These are phyloP conservation scores for Pelvicachromis taeniatus DNA, from an alignment of 2,113 vertebrate genomes.

Conservation along the genomic window DNA sequence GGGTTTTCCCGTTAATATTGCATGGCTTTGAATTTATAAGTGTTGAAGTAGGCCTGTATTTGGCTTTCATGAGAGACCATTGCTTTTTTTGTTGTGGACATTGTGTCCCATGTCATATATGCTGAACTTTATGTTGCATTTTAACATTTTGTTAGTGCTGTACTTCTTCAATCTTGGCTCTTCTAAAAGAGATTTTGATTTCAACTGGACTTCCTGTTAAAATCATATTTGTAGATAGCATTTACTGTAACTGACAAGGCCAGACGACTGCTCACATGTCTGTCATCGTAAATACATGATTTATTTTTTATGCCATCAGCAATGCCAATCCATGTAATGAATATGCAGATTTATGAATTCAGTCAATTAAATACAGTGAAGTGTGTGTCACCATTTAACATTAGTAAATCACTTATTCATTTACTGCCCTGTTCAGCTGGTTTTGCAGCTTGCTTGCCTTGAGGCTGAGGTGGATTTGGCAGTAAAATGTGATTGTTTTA, in stretches of 20 bases:
- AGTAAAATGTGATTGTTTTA: conserved; percentile 9
- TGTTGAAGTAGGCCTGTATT: neutral
- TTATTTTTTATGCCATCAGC: neutral
- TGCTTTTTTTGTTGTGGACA: neutral
- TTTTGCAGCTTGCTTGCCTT: neutral
- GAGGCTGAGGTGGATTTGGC: neutral
- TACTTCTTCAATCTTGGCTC: neutral
- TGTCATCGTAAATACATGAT: neutral
- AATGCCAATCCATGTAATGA: neutral
- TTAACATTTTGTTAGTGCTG: neutral
- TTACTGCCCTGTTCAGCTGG: neutral
- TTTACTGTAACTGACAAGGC: neutral
- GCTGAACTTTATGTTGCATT: neutral
- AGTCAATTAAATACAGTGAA: neutral
- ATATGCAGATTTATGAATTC: neutral
- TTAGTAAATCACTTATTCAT: neutral
- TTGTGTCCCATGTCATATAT: neutral
- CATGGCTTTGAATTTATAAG: neutral
- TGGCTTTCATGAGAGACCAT: neutral
- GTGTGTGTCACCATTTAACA: neutral
- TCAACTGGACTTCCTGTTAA: neutral
- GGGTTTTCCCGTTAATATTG: neutral
- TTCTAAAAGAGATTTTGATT: neutral
- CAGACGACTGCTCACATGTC: neutral
- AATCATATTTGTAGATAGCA: neutral